Evolutionary conservation across 2,113 vertebrate genomes (phyloP).

Genomic region (Cheirogaleus medius): DNA sequence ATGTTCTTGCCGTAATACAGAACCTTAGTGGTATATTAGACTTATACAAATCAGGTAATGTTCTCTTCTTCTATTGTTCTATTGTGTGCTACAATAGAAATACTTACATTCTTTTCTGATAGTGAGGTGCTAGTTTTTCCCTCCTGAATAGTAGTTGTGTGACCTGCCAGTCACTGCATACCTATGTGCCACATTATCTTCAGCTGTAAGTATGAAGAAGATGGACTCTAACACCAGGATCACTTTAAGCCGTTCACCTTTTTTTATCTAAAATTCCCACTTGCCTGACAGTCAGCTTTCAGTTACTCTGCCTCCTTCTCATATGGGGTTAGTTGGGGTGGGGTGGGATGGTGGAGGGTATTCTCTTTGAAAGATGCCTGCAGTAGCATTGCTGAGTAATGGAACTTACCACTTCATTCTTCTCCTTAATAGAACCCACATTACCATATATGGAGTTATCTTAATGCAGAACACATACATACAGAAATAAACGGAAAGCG

Average conservation of each 20-base stretch:
- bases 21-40: neutral
- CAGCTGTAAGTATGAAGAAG: neutral
- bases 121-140: neutral
- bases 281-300: neutral
- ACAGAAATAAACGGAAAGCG: neutral
- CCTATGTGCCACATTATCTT: neutral
- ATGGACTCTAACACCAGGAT: neutral
- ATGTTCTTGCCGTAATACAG: neutral
- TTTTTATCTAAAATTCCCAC: slow-evolving; percentile 4
- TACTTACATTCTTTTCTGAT: neutral
- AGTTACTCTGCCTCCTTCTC: neutral
- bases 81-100: neutral
- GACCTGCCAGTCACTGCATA: neutral
- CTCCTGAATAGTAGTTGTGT: neutral
- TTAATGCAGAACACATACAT: neutral
- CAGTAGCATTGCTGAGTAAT: neutral
- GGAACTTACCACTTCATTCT: neutral
- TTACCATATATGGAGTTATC: neutral
- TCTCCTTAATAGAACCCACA: neutral
- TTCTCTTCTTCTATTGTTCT: neutral
- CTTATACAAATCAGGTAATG: neutral
- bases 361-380: neutral
- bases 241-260: neutral
- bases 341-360: neutral
- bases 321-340: neutral